These are phyloP conservation scores for Eupithecia dodoneata DNA, from an alignment of 2,888 invertebrate species.

Conservation along the genomic window DNA sequence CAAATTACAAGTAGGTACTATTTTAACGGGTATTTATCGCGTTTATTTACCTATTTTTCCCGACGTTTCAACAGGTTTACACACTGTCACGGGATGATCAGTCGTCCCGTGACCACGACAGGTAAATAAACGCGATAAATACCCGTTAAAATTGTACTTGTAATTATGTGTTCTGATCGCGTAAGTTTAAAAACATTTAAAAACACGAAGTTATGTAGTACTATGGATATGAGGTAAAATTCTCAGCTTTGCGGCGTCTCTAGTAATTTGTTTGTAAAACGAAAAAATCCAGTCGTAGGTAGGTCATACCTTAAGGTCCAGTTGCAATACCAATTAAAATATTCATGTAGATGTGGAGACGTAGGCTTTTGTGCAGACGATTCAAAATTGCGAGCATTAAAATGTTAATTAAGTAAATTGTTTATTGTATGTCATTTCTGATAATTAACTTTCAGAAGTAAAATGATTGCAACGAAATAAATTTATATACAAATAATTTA, in stretches of 20 bases:
- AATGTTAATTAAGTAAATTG: background rate
- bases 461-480: background rate
- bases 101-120: no score
- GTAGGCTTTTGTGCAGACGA: constrained; percentile 25
- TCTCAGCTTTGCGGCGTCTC: background rate
- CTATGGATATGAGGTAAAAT: background rate
- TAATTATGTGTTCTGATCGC: no score
- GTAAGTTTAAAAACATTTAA: no score
- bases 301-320: background rate
- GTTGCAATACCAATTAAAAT: constrained; percentile 40
- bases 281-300: constrained; percentile 9
- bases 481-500: background rate
- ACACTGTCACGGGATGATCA: no score
- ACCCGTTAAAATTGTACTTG: no score
- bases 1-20: no score
- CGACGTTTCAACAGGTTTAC: no score
- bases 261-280: constrained; percentile 33
- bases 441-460: background rate
- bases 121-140: no score
- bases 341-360: constrained; percentile 37
- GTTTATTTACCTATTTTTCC: no score
- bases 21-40: no score
- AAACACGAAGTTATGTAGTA: background rate
- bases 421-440: background rate
- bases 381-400: constrained; percentile 13